These are phyloP conservation scores for Metacarcinus magister DNA, from an alignment of 2,888 invertebrate species.

Conservation along the genomic window DNA sequence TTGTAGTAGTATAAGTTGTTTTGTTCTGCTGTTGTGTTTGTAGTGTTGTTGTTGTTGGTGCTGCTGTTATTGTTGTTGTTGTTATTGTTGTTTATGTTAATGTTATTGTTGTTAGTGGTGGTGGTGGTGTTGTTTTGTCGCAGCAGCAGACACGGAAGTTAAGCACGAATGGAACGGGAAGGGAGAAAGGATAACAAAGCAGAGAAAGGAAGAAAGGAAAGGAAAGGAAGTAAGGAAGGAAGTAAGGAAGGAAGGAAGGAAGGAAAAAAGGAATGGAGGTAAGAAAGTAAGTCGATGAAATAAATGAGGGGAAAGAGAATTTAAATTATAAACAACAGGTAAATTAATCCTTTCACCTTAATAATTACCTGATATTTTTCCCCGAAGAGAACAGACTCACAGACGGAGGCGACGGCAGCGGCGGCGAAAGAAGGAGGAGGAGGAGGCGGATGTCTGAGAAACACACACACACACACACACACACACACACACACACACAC, in stretches of 20 bases:
- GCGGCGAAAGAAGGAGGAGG: too few species aligned
- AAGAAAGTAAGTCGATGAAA: neutral
- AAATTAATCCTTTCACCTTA: too few species aligned
- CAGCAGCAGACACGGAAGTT: too few species aligned
- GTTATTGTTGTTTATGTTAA: neutral
- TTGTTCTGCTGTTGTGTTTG: too few species aligned
- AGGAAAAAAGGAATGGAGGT: neutral
- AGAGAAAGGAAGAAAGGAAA: neutral
- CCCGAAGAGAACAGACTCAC: neutral
- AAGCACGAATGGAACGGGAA: neutral
- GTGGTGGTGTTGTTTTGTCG: neutral
- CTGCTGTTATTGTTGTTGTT: too few species aligned
- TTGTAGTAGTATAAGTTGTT: too few species aligned
- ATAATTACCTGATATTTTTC: too few species aligned
- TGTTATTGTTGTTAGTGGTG: neutral
- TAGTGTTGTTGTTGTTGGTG: too few species aligned
- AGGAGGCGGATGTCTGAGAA: too few species aligned
- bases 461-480: neutral
- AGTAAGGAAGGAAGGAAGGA: neutral
- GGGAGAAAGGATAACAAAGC: neutral
- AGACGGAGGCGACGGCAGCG: neutral
- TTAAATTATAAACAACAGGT: too few species aligned
- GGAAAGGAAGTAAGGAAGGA: neutral
- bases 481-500: constrained; percentile 32
- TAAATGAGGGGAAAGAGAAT: neutral